phyloP scores from a whole-genome alignment of 1,140 invertebrate species.

The Trachymyrmex septentrionalis region DNA sequence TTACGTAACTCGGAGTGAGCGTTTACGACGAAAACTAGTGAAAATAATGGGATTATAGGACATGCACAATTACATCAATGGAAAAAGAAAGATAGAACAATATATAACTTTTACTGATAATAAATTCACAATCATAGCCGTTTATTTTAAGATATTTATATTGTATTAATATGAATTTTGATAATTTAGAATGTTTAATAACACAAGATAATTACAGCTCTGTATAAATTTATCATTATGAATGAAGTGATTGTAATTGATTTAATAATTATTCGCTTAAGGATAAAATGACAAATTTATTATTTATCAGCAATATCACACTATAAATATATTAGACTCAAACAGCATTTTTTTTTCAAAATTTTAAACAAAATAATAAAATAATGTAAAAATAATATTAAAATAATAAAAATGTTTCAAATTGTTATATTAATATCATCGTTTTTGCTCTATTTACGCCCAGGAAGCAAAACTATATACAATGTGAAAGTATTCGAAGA shows the following conservation, averaged over 20 bases:
- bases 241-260: neutral
- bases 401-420: neutral
- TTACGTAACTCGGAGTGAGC: constrained; percentile 62
- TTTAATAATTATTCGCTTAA: neutral
- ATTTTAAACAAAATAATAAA: neutral
- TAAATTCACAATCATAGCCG: neutral
- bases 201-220: neutral
- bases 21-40: constrained; percentile 41
- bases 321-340: neutral
- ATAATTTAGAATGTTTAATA: neutral
- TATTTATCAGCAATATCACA: neutral
- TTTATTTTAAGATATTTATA: neutral
- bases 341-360: neutral
- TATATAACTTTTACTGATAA: neutral
- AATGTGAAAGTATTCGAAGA: constrained; percentile 80
- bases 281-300: neutral
- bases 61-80: constrained; percentile 13
- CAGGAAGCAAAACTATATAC: constrained; percentile 79
- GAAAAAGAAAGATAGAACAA: neutral
- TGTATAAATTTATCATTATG: neutral
- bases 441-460: constrained; percentile 73
- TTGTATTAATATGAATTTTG: neutral
- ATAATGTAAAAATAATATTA: neutral
- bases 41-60: constrained; percentile 46
- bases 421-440: neutral